A percentile compares a stretch with the other conserved stretches of the same genome.
These are phyloP conservation scores for Drosophila tani DNA, from an alignment of 1,140 invertebrate species.

Conservation along the genomic window DNA sequence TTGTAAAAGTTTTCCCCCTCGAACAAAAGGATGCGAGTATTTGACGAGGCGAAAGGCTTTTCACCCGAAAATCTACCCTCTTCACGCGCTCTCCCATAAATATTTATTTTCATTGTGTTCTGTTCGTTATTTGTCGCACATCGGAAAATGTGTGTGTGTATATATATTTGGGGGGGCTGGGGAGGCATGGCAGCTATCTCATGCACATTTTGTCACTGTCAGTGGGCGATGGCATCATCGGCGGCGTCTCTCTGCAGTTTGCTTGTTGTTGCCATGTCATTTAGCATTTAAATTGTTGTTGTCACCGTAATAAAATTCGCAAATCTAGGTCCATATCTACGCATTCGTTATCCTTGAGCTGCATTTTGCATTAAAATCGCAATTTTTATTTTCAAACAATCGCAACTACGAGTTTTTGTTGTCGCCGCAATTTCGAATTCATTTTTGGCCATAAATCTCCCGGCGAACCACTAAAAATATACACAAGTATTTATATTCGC, in stretches of 20 bases:
- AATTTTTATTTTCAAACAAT: conserved; percentile 69
- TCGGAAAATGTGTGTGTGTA: conserved; percentile 12
- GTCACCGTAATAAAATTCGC: conserved; percentile 75
- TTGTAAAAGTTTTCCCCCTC: background rate
- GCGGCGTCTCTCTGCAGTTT: background rate
- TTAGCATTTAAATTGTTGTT: conserved; percentile 75
- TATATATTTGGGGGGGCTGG: background rate
- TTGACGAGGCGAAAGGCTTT: conserved; percentile 16
- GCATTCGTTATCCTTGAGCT: conserved; percentile 81
- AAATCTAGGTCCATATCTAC: conserved; percentile 84
- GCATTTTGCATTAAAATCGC: conserved; percentile 49
- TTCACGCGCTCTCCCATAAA: conserved; percentile 48
- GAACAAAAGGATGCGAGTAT: conserved; percentile 15
- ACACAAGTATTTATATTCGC: background rate
- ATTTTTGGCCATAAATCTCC: conserved; percentile 61
- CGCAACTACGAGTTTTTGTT: conserved; percentile 21
- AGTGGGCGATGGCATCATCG: conserved; percentile 44
- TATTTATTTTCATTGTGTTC: conserved; percentile 64
- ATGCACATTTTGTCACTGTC: conserved; percentile 61
- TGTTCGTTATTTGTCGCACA: conserved; percentile 40
- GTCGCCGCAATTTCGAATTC: conserved; percentile 33
- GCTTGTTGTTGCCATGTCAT: conserved; percentile 53
- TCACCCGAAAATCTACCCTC: conserved; percentile 22
- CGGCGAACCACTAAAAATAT: conserved; percentile 25
- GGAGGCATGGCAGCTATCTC: conserved; percentile 52